Evolutionary conservation across 2,888 invertebrate species (phyloP), one percentile per base, ranked within the genome.

Genomic region (Cordylochernes scorpioides): DNA sequence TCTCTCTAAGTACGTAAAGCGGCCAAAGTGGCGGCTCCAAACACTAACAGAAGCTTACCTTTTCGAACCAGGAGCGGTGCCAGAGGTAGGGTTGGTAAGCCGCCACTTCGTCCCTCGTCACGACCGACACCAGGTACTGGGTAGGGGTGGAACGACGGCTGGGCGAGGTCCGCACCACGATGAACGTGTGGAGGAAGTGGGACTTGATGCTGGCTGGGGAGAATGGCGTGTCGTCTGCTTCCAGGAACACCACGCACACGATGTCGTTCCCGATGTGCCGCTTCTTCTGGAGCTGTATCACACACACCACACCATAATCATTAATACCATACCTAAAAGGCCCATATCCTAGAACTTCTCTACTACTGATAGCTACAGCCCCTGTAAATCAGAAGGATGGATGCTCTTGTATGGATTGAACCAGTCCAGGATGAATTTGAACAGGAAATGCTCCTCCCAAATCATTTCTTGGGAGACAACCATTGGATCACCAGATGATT

Each of bases 51-150:
- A n/a, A 15, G 10, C 16, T 22, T 34, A 41, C 41, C 30, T 82
- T 82, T 52, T 80, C 78, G 50, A 84, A 84, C 32, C 77, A 72
- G 44, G 75, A 77, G 57, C 82, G 82, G 52, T 84, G 82, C 80
- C 80, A 82, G 29, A 84, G 63, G 58, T 82, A 84, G 18, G 84
- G 84, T 53, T 84, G 82, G 60, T 82, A 84, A 40, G 82, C 82
- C 18, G 80, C 80, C 22, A 84, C 84, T 60, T 84, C 84, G 52
- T 84, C 82, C 37, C 82, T 61, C 14, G 82, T 80, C 30, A 84
- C 82, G 22, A 84, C 82, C 0, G 28, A 28, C 8, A 28, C 28
- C 57, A 82, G 78, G 53, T 80, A 82, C 45, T 74, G 62, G 13
- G 78, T 77, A 15, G 78, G 72, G 47, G 75, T 70, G 39, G 75